These are phyloP conservation scores for Ardeotis arabs DNA, from an alignment of 2,113 vertebrate genomes.

Conservation along the genomic window DNA sequence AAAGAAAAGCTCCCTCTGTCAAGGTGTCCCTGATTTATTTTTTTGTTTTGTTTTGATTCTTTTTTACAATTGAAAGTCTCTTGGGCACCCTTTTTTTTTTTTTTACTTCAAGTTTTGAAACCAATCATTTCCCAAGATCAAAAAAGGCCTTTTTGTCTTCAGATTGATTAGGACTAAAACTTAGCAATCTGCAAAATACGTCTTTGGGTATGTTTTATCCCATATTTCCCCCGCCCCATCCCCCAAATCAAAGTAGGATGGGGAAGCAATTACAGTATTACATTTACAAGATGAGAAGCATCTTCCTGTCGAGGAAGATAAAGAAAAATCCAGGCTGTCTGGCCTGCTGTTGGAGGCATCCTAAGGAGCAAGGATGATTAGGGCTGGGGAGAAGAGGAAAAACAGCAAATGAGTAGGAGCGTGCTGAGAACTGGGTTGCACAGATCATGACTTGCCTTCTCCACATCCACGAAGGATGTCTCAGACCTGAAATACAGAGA, in stretches of 20 bases:
- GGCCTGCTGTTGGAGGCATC: neutral
- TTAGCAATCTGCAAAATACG: neutral
- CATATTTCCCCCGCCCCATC: fast-evolving
- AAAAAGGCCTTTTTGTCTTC: neutral
- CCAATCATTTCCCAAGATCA: neutral
- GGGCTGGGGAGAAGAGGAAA: neutral
- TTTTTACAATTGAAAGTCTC: neutral
- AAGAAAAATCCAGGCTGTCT: neutral
- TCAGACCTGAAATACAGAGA: neutral
- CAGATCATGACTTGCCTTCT: too few relatives aligned
- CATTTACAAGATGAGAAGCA: neutral
- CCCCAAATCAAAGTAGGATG: neutral
- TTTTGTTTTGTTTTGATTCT: neutral
- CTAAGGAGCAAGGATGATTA: neutral
- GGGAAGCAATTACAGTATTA: neutral
- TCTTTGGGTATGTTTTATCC: neutral
- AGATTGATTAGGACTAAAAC: neutral
- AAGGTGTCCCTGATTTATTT: neutral
- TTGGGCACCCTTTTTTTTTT: neutral
- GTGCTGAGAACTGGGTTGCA: neutral
- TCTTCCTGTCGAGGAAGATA: neutral
- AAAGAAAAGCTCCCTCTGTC: neutral
- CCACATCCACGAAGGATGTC: neutral
- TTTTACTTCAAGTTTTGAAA: neutral
- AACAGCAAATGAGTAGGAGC: neutral